Base-by-base conservation (phyloP, 2,888 invertebrate genomes). In the Agonopterix heracliana region DNA sequence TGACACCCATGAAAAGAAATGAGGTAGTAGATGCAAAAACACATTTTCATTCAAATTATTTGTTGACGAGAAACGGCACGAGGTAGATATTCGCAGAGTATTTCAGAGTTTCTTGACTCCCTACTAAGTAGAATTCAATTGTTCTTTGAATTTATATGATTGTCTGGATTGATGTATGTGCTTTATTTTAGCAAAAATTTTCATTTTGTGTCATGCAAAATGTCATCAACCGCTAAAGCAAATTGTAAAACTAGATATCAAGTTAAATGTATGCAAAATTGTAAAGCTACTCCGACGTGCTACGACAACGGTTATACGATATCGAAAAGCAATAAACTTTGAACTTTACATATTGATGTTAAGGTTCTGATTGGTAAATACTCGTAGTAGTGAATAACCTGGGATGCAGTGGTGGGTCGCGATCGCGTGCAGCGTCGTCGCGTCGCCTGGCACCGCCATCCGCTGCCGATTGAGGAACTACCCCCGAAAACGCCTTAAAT, bases 391-490 rank as follows among this genome's bases (percentile, higher is more conserved):
- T 70, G 63, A 26, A 62, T 64, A 65, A 72, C 69, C 69, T 68
- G 75, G 70, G 85, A 79, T 85, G 82, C 85, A 81, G 68, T 26
- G 13, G 66, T 62, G 64, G 66, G 61, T 58, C 59, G 56, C 59
- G 58, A 46, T 47, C 89, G 86, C 87, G 87, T 87, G 87, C 81
- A 80, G 67, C 13, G 61, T 56, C 63, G 77, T 84, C 89, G 86
- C 87, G 87, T 78, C 68, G 86, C 89, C 91, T 90, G 91, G 91
- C 74, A 91, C 90, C 75, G 71, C 82, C 85, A 78, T 69, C 77
- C 74, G 61, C 17, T 38, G 12, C 66, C 70, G 63, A 63, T 69
- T 71, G 74, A 74, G 79, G 73, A 80, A 80, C 78, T 78, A 74
- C 82, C 78, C 75, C 74, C 72, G 52, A 76, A 74, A 70, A 72